Conservation (phyloP, 2,113 vertebrate genomes). For the Phalacrocorax aristotelis region DNA sequence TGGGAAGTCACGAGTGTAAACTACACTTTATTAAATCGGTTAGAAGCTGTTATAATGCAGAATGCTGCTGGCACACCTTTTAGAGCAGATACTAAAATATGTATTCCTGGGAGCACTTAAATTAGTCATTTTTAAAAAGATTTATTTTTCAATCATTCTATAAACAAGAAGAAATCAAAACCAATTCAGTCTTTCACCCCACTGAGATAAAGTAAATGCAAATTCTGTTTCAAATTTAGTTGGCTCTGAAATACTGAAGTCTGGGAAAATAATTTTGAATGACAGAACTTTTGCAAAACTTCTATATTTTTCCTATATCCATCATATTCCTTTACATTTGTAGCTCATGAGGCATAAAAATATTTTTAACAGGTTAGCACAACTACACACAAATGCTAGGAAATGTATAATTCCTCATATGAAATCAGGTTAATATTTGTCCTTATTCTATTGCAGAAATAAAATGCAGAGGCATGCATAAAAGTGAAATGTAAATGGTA, state of each 20-base stretch:
- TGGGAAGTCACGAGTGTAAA: conserved; percentile 45
- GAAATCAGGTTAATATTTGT: background rate
- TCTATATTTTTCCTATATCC: background rate
- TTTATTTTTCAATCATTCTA: conserved; percentile 32
- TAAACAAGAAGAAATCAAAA: conserved; percentile 54
- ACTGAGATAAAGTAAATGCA: conserved; percentile 41
- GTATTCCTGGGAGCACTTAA: conserved; percentile 14
- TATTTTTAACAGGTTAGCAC: background rate
- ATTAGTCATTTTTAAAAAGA: background rate
- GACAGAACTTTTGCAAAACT: background rate
- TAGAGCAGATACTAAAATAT: conserved; percentile 32
- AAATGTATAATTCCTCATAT: background rate
- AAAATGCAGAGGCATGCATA: background rate
- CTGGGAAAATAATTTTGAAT: conserved; percentile 14
- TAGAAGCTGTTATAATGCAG: conserved; percentile 42
- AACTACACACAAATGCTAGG: background rate
- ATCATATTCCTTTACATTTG: background rate
- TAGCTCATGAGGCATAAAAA: background rate
- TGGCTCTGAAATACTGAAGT: conserved; percentile 8
- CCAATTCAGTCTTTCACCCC: conserved; percentile 25
- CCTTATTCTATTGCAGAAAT: background rate
- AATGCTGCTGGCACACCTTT: conserved; percentile 51
- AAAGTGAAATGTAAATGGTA: background rate
- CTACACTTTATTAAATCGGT: conserved; percentile 45
- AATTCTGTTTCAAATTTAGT: conserved; percentile 32